Percentiles rank a stretch among this genome's conserved stretches.
These are phyloP conservation scores for Parauchenoglanis punctatus DNA, from an alignment of 2,797 vertebrate genomes.

Conservation along the genomic window DNA sequence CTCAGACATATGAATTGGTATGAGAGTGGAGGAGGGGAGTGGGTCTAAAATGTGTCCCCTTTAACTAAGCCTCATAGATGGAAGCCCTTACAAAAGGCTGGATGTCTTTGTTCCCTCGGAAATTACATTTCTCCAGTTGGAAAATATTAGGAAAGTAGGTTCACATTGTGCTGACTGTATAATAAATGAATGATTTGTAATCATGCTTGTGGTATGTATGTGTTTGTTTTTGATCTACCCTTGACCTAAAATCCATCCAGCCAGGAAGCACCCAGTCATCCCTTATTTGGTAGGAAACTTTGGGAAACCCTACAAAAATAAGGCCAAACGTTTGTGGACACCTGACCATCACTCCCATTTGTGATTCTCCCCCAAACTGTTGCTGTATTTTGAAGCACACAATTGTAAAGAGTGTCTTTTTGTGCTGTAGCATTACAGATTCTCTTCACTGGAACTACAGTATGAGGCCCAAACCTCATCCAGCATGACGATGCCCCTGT, in stretches of 20 bases:
- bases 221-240: neutral
- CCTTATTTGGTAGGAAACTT: neutral
- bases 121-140: neutral
- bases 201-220: neutral
- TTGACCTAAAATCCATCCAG: too few relatives aligned
- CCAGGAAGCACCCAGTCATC: neutral
- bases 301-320: neutral
- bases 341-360: neutral
- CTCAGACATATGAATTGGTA: conserved; percentile 35
- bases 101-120: conserved; percentile 21
- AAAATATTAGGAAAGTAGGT: conserved; percentile 7
- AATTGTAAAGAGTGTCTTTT: neutral
- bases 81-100: neutral
- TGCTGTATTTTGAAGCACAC: neutral
- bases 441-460: neutral
- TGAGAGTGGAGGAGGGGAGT: conserved; percentile 22
- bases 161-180: conserved; percentile 5
- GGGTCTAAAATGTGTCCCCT: conserved; percentile 34
- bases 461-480: neutral
- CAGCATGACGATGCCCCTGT: neutral
- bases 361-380: neutral
- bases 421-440: neutral
- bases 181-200: conserved; percentile 27
- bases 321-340: neutral
- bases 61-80: conserved; percentile 13